A percentile compares a stretch with the other conserved stretches of the same genome.
These are phyloP conservation scores for Indri indri DNA, from an alignment of 2,113 vertebrate species.

Conservation along the genomic window DNA sequence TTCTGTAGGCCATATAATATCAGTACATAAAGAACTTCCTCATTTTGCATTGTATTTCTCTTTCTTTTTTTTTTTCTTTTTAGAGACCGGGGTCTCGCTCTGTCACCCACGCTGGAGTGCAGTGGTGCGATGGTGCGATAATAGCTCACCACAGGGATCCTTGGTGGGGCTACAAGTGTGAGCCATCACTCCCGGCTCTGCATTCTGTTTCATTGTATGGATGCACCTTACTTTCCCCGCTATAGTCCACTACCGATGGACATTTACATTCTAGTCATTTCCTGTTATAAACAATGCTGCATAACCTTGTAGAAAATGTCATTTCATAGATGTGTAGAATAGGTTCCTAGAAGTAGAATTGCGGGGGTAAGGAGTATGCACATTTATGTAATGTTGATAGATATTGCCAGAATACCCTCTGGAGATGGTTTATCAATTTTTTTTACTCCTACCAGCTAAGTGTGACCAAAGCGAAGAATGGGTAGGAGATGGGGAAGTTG, in stretches of 20 bases:
- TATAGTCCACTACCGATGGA: not conserved
- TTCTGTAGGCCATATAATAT: not conserved
- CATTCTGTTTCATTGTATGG: not conserved
- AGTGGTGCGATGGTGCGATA: too few species aligned
- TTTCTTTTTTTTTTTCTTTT: too few species aligned
- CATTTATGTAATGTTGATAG: constrained; percentile 29
- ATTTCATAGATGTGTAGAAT: not conserved
- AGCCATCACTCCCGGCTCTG: too few species aligned
- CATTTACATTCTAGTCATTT: not conserved
- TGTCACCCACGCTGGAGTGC: too few species aligned
- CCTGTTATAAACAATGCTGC: not conserved
- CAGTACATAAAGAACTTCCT: not conserved
- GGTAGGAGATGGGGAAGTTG: not conserved
- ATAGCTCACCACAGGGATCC: too few species aligned
- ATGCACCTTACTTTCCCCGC: not conserved
- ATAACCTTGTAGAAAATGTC: not conserved
- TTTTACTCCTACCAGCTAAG: not conserved
- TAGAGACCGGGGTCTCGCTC: too few species aligned
- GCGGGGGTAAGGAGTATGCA: not conserved
- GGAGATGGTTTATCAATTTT: not conserved
- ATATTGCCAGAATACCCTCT: not conserved
- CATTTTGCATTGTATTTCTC: not conserved
- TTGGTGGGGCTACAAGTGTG: too few species aligned
- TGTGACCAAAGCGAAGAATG: not conserved
- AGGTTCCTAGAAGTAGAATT: not conserved